Base-by-base conservation (phyloP, 2,797 vertebrate genomes). In the Channallabes apus region DNA sequence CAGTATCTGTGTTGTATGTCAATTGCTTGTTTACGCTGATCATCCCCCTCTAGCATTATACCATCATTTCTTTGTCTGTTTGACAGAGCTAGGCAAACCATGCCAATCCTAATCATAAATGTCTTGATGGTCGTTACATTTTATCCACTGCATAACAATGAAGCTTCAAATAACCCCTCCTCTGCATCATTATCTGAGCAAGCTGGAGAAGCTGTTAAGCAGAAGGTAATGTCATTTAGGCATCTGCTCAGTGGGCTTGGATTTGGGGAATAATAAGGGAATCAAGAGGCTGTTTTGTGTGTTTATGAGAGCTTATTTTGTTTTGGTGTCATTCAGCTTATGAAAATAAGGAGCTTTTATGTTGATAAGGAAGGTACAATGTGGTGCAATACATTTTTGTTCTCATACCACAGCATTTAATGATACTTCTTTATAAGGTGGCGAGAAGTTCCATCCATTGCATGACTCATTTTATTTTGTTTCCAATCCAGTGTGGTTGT, bases 61-160 rank as follows among this genome's bases (percentile, higher is more conserved):
- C 38, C 54, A 71, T 35, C 0, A 62, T 83, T 82, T 82, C 68
- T 58, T 62, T 64, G 32, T 82, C 81, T 83, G 61, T 77, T 75
- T 88, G 87, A 86, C 82, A 86, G 73, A 35, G 68, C 78, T 80
- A 51, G 73, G 65, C 54, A 83, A 67, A 84, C 76, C 84, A 88
- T 88, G 88, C 80, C 86, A 92, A 95, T 93, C 94, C 92, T 89
- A 91, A 92, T 92, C 92, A 91, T 86, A 91, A 91, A 90, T 75
- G 12, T 75, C 80, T 87, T 87, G 82, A 62, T 89, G 89, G 84
- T 90, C 85, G 88, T 56, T 89, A 87, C 92, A 90, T 88, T 91
- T 89, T 90, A 90, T 77, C 64, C 72, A 80, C 88, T 83, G 85
- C 81, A 87, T 90, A 89, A 84, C 56, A 35, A 88, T 77, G 84